Evolutionary conservation across 2,797 vertebrate genomes (phyloP).

Genomic region (Sciurus carolinensis): DNA sequence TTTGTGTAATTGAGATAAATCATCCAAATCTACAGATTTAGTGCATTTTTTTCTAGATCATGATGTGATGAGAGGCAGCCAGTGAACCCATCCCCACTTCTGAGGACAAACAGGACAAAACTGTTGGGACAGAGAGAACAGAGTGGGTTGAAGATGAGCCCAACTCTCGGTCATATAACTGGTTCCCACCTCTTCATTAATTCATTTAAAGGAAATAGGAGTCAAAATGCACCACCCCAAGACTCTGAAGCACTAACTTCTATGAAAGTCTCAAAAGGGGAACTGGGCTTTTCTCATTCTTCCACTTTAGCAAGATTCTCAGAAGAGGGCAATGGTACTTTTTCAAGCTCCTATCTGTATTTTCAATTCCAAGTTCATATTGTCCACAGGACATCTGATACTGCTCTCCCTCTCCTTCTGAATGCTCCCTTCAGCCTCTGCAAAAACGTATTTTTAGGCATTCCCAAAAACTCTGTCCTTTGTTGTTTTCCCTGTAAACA

Average conservation of each 20-base stretch:
- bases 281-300: not conserved
- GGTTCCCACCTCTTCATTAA: not conserved
- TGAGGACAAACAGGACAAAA: not conserved
- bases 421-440: rapidly evolving
- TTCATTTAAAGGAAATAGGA: not conserved
- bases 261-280: not conserved
- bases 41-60: not conserved
- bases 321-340: not conserved
- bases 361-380: not conserved
- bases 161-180: no score
- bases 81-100: not conserved
- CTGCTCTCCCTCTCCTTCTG: not conserved
- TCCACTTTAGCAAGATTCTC: not conserved
- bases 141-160: not conserved
- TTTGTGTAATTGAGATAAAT: not conserved
- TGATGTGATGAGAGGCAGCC: slow-evolving; percentile 58
- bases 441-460: no score
- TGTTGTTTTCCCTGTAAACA: not conserved
- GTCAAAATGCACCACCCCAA: not conserved
- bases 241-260: not conserved
- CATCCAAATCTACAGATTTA: not conserved
- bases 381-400: not conserved
- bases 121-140: no score
- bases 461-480: not conserved
- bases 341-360: not conserved